A percentile compares a stretch with the other conserved stretches of the same genome.
Evolutionary conservation across 2,113 vertebrate species (phyloP).

Genomic region (Apaloderma vittatum): DNA sequence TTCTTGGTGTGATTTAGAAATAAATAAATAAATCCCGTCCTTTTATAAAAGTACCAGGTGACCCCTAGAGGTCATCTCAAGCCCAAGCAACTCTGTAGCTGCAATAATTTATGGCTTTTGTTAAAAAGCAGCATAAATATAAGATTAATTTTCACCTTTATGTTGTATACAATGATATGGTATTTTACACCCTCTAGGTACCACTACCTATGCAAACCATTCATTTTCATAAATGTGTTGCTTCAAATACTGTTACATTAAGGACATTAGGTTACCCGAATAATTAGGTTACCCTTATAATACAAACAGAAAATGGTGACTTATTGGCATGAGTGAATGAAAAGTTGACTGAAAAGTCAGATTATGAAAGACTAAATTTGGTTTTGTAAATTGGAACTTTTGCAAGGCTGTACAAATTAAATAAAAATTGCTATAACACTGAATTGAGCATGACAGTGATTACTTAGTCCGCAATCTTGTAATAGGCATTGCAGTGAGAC

Average conservation of each 20-base stretch:
- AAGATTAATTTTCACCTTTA: not conserved
- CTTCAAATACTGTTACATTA: not conserved
- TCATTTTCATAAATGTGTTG: slow-evolving; percentile 38
- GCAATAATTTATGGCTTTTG: not conserved
- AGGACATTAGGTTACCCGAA: not conserved
- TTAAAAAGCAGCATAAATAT: not conserved
- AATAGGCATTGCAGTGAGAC: not conserved
- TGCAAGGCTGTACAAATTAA: not conserved
- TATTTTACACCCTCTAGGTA: not conserved
- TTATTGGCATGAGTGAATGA: not conserved
- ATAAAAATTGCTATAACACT: not conserved
- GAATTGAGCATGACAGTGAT: not conserved
- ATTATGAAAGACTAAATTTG: not conserved
- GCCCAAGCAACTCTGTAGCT: not conserved
- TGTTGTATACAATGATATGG: not conserved
- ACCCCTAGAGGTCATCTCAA: slow-evolving; percentile 50
- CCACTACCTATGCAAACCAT: not conserved
- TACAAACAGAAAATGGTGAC: slow-evolving; percentile 1
- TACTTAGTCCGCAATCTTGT: not conserved
- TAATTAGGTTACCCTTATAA: not conserved
- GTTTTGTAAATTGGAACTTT: not conserved
- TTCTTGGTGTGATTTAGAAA: not conserved
- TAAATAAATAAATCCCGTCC: not conserved
- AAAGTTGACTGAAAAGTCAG: not conserved
- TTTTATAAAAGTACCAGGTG: not conserved